Evolutionary conservation across 2,797 vertebrate genomes (phyloP), one percentile per base, ranked within the genome.

Genomic region (Austrolebias charrua): DNA sequence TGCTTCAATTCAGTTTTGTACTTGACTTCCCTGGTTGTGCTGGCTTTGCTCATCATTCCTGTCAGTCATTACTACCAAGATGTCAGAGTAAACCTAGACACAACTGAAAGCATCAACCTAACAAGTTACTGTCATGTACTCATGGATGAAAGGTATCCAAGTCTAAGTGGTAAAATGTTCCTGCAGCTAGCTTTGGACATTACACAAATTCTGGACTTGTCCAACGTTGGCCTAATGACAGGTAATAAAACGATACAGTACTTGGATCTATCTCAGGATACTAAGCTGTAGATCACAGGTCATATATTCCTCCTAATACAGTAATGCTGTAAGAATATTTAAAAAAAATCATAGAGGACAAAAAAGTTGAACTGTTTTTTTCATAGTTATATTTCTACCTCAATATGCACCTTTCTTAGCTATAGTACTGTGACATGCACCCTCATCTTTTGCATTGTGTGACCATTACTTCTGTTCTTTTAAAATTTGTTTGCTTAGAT

Each of bases 1-100:
- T 81, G 91, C 79, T 93, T 93, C 60, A 52, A 88, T 1, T 2
- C 89, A 4, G 91, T 92, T 42, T 43, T 91, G 69, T 89, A 90
- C 76, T 7, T 90, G 60, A 78, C 90, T 8, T 89, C 85, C 7
- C 51, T 88, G n/a, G 65, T 56, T 5, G 81, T 88, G 11, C 46
- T 91, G 66, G 69, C 63, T 4, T 35, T 90, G 12, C 60, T 89
- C 11, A 16, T 90, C 16, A 3, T 70, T 48, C 85, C 88, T 0
- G 69, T 86, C 4, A 47, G 64, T 1, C 48, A 78, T 31, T 67
- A 66, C 55, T 75, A 77, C 46, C 60, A 75, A 16, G 35, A 73
- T 1, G 69, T 67, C 63, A 69, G 12, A 60, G 16, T 4, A 14
- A 51, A 7, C 35, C 14, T 62, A 16, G 79, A 69, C 0, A 48